Evolutionary conservation across 2,888 invertebrate genomes (phyloP).

Genomic region (Graphium colonna): DNA sequence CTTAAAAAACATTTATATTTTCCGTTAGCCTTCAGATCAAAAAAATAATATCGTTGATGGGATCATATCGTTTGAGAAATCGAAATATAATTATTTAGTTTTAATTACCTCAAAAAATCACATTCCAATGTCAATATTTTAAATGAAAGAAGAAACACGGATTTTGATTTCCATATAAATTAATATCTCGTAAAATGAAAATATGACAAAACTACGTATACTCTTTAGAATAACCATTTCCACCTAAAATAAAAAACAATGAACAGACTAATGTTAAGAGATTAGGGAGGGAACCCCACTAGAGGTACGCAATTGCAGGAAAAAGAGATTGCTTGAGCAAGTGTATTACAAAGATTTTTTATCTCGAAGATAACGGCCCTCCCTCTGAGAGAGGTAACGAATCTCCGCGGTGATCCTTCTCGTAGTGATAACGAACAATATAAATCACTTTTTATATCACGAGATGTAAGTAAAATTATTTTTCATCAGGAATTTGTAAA

Average conservation of each 20-base stretch:
- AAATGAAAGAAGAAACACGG: too few relatives aligned
- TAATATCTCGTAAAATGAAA: not conserved
- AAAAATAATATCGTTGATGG: too few relatives aligned
- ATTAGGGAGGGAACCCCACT: slow-evolving; percentile 20
- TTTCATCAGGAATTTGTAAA: not conserved
- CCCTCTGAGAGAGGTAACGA: slow-evolving; percentile 62
- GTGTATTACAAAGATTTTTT: slow-evolving; percentile 61
- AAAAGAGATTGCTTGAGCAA: slow-evolving; percentile 12
- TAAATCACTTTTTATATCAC: slow-evolving; percentile 5
- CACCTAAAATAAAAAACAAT: slow-evolving; percentile 11
- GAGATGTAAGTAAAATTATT: not conserved
- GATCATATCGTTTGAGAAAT: too few relatives aligned
- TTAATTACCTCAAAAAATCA: too few relatives aligned
- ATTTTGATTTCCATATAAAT: too few relatives aligned
- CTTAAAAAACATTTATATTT: too few relatives aligned
- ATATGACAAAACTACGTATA: not conserved
- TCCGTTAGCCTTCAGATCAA: too few relatives aligned
- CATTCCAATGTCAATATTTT: too few relatives aligned
- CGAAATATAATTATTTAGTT: too few relatives aligned
- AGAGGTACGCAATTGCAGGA: slow-evolving; percentile 17
- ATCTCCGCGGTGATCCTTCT: slow-evolving; percentile 42
- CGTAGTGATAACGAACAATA: slow-evolving; percentile 8
- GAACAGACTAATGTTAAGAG: slow-evolving; percentile 13
- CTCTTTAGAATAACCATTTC: not conserved
- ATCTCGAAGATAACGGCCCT: slow-evolving; percentile 61